phyloP scores from a whole-genome alignment of 2,797 vertebrate species.

The Alcedo atthis region DNA sequence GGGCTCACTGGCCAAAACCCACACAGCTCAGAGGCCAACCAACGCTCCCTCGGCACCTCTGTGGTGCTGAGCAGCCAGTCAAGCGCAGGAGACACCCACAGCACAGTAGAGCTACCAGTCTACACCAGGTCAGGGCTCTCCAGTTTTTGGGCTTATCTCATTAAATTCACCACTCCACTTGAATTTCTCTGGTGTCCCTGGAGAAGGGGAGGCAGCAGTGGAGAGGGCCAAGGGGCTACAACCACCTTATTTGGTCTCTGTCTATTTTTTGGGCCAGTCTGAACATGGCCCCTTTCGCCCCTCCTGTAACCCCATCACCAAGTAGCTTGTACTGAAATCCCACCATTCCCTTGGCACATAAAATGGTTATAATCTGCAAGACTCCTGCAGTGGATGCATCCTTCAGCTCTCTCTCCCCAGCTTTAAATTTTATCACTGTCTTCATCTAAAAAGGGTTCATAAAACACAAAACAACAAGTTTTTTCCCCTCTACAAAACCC shows the following conservation, averaged over 20 bases:
- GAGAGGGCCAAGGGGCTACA: accelerated
- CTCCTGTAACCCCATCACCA: not conserved
- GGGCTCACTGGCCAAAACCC: not conserved
- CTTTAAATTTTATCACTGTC: not conserved
- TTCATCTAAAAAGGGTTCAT: not conserved
- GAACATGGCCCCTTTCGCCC: not conserved
- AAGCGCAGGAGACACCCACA: accelerated
- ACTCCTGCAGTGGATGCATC: not conserved
- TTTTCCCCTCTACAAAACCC: not conserved
- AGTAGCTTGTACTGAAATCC: not conserved
- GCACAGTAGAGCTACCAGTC: not conserved
- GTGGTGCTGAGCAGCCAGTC: accelerated
- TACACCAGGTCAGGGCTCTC: not conserved
- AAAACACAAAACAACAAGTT: not conserved
- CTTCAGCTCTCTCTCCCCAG: not conserved
- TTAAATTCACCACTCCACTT: not conserved
- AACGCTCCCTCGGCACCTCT: not conserved
- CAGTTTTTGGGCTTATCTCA: not conserved
- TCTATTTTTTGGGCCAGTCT: not conserved
- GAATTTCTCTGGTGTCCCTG: not conserved
- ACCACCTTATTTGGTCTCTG: not conserved
- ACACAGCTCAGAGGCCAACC: not conserved
- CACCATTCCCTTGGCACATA: not conserved
- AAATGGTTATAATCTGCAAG: not conserved
- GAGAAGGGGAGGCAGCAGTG: not conserved